These are phyloP conservation scores for Oscarella lobularis DNA, from an alignment of 37 sponge, comb jelly and placozoan genomes.

Conservation along the genomic window DNA sequence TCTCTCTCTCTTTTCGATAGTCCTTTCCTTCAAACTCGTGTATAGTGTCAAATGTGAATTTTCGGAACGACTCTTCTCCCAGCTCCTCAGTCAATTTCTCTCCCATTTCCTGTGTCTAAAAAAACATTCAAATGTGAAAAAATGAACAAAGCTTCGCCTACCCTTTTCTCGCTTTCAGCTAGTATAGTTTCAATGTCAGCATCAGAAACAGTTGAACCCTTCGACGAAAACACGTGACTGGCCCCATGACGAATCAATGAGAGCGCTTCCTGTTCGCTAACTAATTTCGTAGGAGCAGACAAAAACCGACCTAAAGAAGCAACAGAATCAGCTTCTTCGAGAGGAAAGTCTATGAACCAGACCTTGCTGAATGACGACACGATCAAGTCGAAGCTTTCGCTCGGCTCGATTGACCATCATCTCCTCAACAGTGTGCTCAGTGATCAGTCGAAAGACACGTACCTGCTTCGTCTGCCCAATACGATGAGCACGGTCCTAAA, in stretches of 20 bases:
- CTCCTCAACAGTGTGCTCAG: conserved; percentile 95
- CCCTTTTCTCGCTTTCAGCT: conserved; percentile 65
- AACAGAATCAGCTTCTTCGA: not conserved
- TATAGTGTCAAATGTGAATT: conserved; percentile 84
- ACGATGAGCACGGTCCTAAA: conserved; percentile 92
- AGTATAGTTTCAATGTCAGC: conserved; percentile 76
- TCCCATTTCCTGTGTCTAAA: conserved; percentile 55
- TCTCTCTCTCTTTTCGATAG: conserved; percentile 51
- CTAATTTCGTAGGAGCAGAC: conserved; percentile 63
- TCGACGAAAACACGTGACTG: conserved; percentile 69
- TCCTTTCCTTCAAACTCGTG: conserved; percentile 97
- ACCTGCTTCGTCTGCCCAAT: conserved; percentile 94
- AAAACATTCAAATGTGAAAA: too few species aligned
- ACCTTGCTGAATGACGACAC: conserved; percentile 97
- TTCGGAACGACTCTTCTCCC: conserved; percentile 70
- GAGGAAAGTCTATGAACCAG: too few species aligned
- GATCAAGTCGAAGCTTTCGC: conserved; percentile 83
- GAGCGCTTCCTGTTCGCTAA: conserved; percentile 88
- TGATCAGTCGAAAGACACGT: conserved; percentile 75
- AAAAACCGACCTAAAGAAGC: conserved; percentile 57
- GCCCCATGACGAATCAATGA: conserved; percentile 97
- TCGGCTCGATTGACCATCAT: conserved; percentile 94
- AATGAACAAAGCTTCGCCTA: too few species aligned
- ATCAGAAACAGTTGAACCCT: conserved; percentile 73
- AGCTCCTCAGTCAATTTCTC: conserved; percentile 61